Evolutionary conservation across 1,140 invertebrate species (phyloP).

Genomic region (Idris sp.): DNA sequence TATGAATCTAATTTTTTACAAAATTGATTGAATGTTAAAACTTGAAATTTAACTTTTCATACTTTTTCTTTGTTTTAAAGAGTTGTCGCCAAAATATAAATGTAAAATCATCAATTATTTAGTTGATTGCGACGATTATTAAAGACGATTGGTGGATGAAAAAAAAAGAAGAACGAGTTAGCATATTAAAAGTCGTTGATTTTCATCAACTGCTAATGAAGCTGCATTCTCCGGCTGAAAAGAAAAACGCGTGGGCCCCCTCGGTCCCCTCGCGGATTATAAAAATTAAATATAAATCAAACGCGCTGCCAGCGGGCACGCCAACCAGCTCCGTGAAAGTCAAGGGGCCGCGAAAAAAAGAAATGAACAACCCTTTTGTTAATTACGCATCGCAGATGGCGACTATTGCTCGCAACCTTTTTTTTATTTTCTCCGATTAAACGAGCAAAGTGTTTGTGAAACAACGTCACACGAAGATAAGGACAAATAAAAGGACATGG

Average conservation of each 20-base stretch:
- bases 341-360: constrained; percentile 58
- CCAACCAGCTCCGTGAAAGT: constrained; percentile 42
- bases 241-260: constrained; percentile 68
- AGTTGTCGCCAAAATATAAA: no score
- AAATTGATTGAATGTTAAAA: no score
- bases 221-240: constrained; percentile 58
- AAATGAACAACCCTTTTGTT: constrained; percentile 76
- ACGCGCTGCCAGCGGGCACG: constrained; percentile 67
- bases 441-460: not conserved
- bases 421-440: constrained; percentile 33
- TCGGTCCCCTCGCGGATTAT: constrained; percentile 66
- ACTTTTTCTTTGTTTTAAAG: no score
- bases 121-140: constrained; percentile 35
- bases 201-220: constrained; percentile 63
- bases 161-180: constrained; percentile 35
- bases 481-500: constrained; percentile 45
- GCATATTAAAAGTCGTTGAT: constrained; percentile 45
- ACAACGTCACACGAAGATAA: constrained; percentile 10
- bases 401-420: constrained; percentile 70
- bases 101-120: constrained; percentile 42
- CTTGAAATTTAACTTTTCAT: no score
- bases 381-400: constrained; percentile 76
- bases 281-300: constrained; percentile 76
- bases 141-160: constrained; percentile 19
- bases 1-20: no score